Evolutionary conservation across 2,888 invertebrate genomes (phyloP), one percentile per base, ranked within the genome.

Genomic region (Drosophila nr. medialis): DNA sequence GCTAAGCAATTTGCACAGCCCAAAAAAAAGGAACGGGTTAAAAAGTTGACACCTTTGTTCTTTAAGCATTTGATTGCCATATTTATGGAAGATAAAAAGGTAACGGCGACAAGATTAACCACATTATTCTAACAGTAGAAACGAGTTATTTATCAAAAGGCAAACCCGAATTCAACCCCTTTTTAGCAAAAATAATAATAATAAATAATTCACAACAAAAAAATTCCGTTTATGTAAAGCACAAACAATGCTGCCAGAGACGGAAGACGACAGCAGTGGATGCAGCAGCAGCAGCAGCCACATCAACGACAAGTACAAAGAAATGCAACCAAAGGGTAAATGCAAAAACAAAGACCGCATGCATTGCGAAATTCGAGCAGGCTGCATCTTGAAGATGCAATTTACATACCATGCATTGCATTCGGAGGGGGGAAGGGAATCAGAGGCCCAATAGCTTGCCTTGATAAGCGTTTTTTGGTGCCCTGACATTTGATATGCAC

Each of bases 61-160:
- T 38, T 77, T 29, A 75, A 87, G 90, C 76, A 90, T 89, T 87
- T 90, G 85, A 87, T 87, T 90, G 90, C 90, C 87, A 89, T 87
- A 84, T 87, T 87, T 87, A 80, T 82, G 85, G 58, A 64, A 86
- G 87, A 89, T 86, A 84, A 87, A 85, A 86, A 84, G 85, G 86
- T 88, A 86, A 89, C 89, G 82, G 90, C 87, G 89, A 86, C 90
- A 90, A 87, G 90, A 87, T 87, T 90, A 87, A 87, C 86, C 86
- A 90, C 86, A 87, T 89, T 81, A 78, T 77, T 74, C 89, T 77
- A 90, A 87, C 87, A 82, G 86, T 69, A 45, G 29, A 66, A 84
- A 89, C 89, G 66, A 65, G 86, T 86, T 90, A 30, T 40, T 40
- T 21, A 48, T 49, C 64, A 67, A 64, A 72, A 72, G 73, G 63